These are phyloP conservation scores for Coturnix japonica DNA, from an alignment of 2,113 vertebrate species.

Conservation along the genomic window DNA sequence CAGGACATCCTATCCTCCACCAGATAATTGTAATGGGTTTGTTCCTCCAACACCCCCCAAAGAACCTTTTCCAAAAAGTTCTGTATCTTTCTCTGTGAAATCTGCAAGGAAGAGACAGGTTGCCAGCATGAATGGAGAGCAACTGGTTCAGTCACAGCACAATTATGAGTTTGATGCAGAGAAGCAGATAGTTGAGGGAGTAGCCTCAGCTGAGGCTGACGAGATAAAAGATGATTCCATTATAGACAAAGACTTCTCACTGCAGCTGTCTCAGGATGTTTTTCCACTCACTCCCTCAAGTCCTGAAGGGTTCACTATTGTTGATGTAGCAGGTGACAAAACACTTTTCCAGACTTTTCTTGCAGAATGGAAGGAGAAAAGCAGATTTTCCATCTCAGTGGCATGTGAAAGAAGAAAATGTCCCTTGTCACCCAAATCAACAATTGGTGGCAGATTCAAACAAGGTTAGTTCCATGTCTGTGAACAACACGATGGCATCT, in stretches of 20 bases:
- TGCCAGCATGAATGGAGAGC: not conserved
- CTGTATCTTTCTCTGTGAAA: constrained; percentile 71
- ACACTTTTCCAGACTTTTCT: constrained; percentile 90
- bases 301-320: constrained; percentile 85
- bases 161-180: not conserved
- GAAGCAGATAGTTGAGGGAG: not conserved
- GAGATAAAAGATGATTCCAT: constrained; percentile 42
- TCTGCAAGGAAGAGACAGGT: constrained; percentile 14
- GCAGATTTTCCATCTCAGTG: constrained; percentile 85
- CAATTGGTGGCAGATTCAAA: constrained; percentile 83
- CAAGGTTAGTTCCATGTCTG: constrained; percentile 78
- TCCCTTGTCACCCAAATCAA: constrained; percentile 65
- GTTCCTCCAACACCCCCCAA: constrained; percentile 83
- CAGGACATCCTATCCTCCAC: constrained; percentile 27
- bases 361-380: constrained; percentile 88
- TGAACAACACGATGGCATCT: not conserved
- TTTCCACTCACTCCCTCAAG: constrained; percentile 71
- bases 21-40: constrained; percentile 67
- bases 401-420: constrained; percentile 85
- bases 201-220: not conserved
- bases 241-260: constrained; percentile 75
- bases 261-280: constrained; percentile 83
- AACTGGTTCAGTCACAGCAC: not conserved
- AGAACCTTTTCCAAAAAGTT: constrained; percentile 72
- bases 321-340: constrained; percentile 91